phyloP scores from a whole-genome alignment of 1,140 invertebrate genomes.

The Nilaparvata lugens region DNA sequence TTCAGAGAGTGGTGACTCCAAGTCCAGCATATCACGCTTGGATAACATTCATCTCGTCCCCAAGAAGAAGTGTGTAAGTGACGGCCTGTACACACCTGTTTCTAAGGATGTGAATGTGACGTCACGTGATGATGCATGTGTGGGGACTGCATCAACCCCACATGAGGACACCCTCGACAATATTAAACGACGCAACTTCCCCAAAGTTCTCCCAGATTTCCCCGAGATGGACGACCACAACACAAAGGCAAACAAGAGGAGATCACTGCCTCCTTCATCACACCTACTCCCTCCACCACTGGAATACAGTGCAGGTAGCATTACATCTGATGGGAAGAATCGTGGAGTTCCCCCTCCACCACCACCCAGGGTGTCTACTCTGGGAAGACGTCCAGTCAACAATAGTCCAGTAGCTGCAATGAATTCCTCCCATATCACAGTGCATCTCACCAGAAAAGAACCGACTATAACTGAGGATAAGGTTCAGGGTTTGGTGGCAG shows the following conservation, averaged over 20 bases:
- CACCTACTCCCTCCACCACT: conserved; percentile 15
- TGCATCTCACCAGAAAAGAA: conserved; percentile 31
- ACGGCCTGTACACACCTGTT: conserved; percentile 31
- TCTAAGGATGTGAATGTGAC: conserved; percentile 54
- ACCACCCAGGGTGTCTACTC: conserved; percentile 50
- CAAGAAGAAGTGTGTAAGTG: conserved; percentile 30
- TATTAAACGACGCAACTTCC: conserved; percentile 66
- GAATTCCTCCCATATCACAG: conserved; percentile 6
- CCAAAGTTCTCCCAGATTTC: conserved; percentile 69
- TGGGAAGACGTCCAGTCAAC: conserved; percentile 39
- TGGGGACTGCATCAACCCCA: conserved; percentile 37
- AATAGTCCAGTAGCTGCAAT: conserved; percentile 37
- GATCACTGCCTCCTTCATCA: conserved; percentile 14
- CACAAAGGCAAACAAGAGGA: conserved; percentile 16
- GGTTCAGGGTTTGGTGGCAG: conserved; percentile 17
- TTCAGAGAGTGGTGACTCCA: not conserved
- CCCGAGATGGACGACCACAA: conserved; percentile 36
- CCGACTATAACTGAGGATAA: conserved; percentile 26
- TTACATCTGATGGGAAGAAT: conserved; percentile 22
- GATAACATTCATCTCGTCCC: conserved; percentile 11
- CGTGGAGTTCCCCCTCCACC: conserved; percentile 51
- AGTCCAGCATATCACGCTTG: conserved; percentile 6
- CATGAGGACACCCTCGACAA: conserved; percentile 59
- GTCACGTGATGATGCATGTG: conserved; percentile 37
- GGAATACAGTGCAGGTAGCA: not conserved